These are phyloP conservation scores for Pipistrellus pygmaeus DNA, from an alignment of 2,797 vertebrate genomes.

Conservation along the genomic window DNA sequence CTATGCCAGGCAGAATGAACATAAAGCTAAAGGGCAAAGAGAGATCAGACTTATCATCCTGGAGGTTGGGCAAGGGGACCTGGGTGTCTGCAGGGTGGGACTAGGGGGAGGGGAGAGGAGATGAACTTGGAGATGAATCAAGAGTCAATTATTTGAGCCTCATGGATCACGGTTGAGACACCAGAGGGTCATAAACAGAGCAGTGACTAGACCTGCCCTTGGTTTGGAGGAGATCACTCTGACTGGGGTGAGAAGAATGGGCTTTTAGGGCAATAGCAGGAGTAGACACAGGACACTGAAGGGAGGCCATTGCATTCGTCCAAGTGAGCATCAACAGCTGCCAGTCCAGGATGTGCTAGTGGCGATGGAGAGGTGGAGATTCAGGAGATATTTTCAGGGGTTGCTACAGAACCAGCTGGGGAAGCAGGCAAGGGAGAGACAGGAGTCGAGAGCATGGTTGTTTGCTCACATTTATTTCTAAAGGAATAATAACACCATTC, in stretches of 20 bases:
- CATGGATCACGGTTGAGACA: background rate
- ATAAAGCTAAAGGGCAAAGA: rapidly evolving
- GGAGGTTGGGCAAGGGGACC: background rate
- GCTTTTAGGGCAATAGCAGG: background rate
- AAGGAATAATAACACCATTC: background rate
- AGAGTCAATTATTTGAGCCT: background rate
- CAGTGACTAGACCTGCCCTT: background rate
- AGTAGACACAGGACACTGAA: background rate
- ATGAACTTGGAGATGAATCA: background rate
- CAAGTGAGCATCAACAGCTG: background rate
- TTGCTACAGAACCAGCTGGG: background rate
- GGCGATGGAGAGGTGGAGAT: too few species aligned
- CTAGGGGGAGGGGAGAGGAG: background rate
- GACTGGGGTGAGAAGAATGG: background rate
- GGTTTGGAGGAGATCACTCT: background rate
- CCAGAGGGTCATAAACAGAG: background rate
- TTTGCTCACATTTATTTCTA: background rate
- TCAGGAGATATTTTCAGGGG: background rate
- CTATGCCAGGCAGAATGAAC: background rate
- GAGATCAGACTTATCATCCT: background rate
- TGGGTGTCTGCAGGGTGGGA: background rate
- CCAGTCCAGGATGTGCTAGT: background rate
- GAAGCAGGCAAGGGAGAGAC: background rate
- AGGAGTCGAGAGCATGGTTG: background rate
- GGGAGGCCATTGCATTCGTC: background rate